Evolutionary conservation across 2,797 vertebrate species (phyloP).

Genomic region (Gastrophryne carolinensis): DNA sequence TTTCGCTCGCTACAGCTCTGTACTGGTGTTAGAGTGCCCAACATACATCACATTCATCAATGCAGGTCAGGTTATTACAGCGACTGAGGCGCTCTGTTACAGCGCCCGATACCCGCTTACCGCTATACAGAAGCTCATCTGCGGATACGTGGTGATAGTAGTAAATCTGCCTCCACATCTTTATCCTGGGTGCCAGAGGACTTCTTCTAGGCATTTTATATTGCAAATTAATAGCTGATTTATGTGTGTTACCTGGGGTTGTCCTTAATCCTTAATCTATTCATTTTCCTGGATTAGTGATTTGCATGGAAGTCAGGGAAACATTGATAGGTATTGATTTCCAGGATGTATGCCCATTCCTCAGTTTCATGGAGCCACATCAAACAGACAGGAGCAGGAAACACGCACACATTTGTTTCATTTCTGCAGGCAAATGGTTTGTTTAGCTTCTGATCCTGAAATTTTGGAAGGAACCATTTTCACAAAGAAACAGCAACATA

Average conservation of each 20-base stretch:
- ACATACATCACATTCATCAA: no score
- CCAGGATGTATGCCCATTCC: neutral
- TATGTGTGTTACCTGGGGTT: neutral
- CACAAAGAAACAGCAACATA: neutral
- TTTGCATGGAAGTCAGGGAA: neutral
- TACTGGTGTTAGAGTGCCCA: no score
- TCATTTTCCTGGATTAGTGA: neutral
- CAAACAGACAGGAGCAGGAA: neutral
- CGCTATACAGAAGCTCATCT: no score
- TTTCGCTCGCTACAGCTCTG: no score
- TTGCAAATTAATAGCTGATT: no score
- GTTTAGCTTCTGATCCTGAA: neutral
- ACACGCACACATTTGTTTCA: neutral
- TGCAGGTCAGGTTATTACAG: no score
- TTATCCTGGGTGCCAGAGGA: no score
- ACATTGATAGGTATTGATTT: neutral
- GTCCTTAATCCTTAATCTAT: neutral
- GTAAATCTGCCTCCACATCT: no score
- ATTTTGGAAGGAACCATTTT: neutral
- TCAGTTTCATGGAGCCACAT: neutral
- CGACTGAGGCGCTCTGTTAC: no score
- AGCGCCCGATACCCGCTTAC: no score
- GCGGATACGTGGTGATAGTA: no score
- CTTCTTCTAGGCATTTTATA: no score
- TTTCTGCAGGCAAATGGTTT: neutral